Conservation (phyloP, 1,140 invertebrate species). For the Solen grandis region DNA sequence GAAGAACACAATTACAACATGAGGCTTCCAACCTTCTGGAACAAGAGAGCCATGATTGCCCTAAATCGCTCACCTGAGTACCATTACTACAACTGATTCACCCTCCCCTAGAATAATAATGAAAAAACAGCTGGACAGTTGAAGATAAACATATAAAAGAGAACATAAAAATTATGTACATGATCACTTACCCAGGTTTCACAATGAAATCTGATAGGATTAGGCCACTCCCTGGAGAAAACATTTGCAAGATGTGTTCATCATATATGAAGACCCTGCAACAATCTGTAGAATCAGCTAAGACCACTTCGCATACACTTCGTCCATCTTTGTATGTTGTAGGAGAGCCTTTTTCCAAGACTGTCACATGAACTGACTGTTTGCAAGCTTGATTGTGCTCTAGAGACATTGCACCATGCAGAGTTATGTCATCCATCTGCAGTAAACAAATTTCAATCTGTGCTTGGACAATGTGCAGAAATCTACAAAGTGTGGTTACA, state of each 20-base stretch:
- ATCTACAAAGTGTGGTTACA: no score
- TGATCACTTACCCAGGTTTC: background rate
- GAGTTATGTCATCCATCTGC: slow-evolving; percentile 2
- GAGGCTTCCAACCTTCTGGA: no score
- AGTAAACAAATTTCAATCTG: background rate
- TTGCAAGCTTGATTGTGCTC: background rate
- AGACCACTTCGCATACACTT: background rate
- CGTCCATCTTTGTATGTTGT: slow-evolving; percentile 1
- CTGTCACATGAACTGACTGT: background rate
- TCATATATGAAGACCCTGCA: slow-evolving; percentile 1
- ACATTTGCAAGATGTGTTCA: background rate
- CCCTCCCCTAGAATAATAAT: no score
- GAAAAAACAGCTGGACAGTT: no score
- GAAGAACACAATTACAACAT: no score
- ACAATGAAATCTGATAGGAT: slow-evolving; percentile 1
- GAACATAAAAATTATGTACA: no score
- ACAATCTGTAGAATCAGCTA: background rate
- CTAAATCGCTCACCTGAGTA: no score
- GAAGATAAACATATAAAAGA: no score
- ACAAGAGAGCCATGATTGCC: no score
- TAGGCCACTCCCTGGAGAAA: background rate
- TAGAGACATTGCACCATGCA: background rate
- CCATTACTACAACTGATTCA: no score
- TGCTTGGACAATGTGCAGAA: no score
- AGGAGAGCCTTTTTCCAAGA: background rate